phyloP scores from a whole-genome alignment of 2,888 invertebrate species.

The Andrena trimmerana region DNA sequence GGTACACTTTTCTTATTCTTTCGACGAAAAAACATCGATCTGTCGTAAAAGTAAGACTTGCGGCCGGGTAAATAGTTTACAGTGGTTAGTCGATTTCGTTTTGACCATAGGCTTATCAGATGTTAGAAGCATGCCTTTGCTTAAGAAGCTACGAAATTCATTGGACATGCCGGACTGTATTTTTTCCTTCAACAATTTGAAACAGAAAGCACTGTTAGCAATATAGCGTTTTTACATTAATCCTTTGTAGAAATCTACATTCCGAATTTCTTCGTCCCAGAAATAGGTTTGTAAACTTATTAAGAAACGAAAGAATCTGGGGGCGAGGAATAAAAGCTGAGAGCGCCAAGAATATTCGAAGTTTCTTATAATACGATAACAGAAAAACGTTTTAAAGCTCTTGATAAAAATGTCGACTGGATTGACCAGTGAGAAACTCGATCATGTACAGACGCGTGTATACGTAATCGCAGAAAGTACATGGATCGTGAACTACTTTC shows the following conservation, averaged over 20 bases:
- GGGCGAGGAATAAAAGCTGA: too few species aligned
- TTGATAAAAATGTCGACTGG: conserved; percentile 54
- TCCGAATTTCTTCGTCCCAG: too few species aligned
- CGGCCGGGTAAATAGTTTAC: not conserved
- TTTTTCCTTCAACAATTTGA: too few species aligned
- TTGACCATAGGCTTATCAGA: too few species aligned
- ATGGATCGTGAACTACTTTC: conserved; percentile 44
- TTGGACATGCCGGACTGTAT: too few species aligned
- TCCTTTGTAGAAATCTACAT: not conserved
- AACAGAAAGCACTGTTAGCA: not conserved
- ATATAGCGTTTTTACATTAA: not conserved
- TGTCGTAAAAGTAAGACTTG: not conserved
- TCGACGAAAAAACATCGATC: not conserved
- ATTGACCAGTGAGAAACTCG: conserved; percentile 28
- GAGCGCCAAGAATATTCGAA: not conserved
- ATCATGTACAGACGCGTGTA: conserved; percentile 4
- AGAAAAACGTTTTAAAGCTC: conserved; percentile 32
- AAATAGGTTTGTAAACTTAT: not conserved
- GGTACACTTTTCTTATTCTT: not conserved
- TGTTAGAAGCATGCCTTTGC: too few species aligned
- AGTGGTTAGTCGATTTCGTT: not conserved
- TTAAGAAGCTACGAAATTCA: too few species aligned
- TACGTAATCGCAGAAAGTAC: conserved; percentile 40
- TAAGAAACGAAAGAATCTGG: not conserved
- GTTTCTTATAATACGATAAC: conserved; percentile 31